These are phyloP conservation scores for Telmatochromis brachygnathus DNA, from an alignment of 2,113 vertebrate species.

Conservation along the genomic window DNA sequence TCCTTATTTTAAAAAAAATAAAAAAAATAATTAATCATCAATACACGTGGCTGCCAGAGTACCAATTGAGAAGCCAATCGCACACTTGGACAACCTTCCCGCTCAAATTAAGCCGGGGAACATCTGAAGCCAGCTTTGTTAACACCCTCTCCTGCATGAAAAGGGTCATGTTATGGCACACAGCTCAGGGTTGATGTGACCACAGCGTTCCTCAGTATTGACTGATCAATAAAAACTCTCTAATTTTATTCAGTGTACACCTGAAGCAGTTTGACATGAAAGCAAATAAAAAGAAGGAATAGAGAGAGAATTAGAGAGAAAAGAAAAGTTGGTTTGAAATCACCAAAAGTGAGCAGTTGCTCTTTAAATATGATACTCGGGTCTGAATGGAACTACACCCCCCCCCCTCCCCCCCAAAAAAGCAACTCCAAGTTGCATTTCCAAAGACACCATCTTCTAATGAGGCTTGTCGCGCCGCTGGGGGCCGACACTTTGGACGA, in stretches of 20 bases:
- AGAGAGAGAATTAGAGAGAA: not conserved
- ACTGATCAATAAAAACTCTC: slow-evolving; percentile 26
- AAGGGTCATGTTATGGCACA: slow-evolving; percentile 45
- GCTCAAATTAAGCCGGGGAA: not conserved
- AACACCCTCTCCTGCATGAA: slow-evolving; percentile 11
- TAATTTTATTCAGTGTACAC: slow-evolving; percentile 64
- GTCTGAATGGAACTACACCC: slow-evolving; percentile 12
- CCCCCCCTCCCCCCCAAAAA: not conserved
- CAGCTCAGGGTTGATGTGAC: slow-evolving; percentile 31
- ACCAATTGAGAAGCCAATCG: slow-evolving; percentile 20
- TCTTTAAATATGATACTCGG: slow-evolving; percentile 23
- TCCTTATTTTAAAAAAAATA: not conserved
- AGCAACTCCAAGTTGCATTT: slow-evolving; percentile 15
- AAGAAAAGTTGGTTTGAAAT: slow-evolving; percentile 14
- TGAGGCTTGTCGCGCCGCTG: not conserved
- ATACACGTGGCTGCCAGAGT: not conserved
- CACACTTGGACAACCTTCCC: not conserved
- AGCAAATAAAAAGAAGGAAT: not conserved
- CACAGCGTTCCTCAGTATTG: slow-evolving; percentile 26
- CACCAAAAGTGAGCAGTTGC: slow-evolving; percentile 46
- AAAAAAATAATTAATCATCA: not conserved
- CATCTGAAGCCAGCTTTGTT: slow-evolving; percentile 22
- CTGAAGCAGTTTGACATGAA: slow-evolving; percentile 65
- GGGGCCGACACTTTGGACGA: slow-evolving; percentile 7
- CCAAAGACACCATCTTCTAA: not conserved